These are phyloP conservation scores for Stichodactyla mertensii DNA, from an alignment of 64 coral and sea anemone species.

Conservation along the genomic window DNA sequence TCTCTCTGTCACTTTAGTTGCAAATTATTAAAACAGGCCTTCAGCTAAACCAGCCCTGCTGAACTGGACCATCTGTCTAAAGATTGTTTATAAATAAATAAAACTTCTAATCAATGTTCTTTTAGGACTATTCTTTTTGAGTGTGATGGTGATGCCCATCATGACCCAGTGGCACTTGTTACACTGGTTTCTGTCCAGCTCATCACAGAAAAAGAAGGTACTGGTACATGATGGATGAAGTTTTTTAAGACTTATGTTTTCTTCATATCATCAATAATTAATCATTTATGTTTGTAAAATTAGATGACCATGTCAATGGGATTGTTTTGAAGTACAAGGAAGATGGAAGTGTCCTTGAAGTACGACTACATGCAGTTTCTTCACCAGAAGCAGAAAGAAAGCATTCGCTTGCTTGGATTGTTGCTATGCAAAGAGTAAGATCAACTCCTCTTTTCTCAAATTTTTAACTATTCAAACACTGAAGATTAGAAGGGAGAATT, in stretches of 20 bases:
- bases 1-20: too few relatives aligned
- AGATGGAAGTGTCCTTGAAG: conserved; percentile 50
- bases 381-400: conserved; percentile 71
- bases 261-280: background rate
- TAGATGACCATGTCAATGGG: conserved; percentile 48
- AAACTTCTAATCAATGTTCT: background rate
- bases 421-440: conserved; percentile 96
- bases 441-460: background rate
- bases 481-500: too few relatives aligned
- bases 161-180: conserved; percentile 63
- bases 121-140: conserved; percentile 40
- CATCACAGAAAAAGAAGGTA: conserved; percentile 78
- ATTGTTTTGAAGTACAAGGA: conserved; percentile 86
- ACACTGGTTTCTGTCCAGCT: conserved; percentile 84
- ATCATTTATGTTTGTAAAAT: background rate
- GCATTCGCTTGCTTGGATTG: conserved; percentile 77
- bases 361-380: conserved; percentile 49
- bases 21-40: too few relatives aligned
- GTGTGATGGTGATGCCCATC: conserved; percentile 62
- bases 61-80: too few relatives aligned
- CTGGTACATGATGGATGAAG: background rate
- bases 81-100: too few relatives aligned
- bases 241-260: background rate
- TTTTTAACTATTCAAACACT: too few relatives aligned
- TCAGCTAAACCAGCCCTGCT: too few relatives aligned